Base-by-base conservation (phyloP, 2,113 vertebrate species). In the Elachura formosa region DNA sequence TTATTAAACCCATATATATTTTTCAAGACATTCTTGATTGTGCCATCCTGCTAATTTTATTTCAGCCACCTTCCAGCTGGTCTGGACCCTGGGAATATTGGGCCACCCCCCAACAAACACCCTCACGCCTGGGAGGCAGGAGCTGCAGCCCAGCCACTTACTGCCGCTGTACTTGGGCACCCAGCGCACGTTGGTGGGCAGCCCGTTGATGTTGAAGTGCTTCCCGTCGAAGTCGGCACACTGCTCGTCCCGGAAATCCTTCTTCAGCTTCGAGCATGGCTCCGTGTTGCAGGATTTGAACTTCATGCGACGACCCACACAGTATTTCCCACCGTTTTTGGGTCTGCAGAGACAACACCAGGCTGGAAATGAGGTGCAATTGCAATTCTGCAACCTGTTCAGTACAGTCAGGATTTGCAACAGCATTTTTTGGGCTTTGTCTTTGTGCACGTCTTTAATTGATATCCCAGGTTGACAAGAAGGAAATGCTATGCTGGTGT, bases 131-230 rank as follows among this genome's bases (percentile, higher is more conserved):
- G n/a, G n/a, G 3, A 5, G 3, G 43, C 66, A 34, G 63, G 40
- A 34, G 3, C 45, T 23, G n/a, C 33, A 7, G 33, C 10, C 8
- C 26, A 5, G 20, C 8, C 67, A 98, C 99, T 99, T 97, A 99
- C 99, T 99, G 98, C 99, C 99, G 21, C 99, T 99, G 97, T 99
- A 99, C 66, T 99, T 99, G 80, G 99, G 99, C 68, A 99, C 99
- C 99, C 99, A 99, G 97, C 99, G 99, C 92, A 99, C 99, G 2
- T 98, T 99, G 0, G 99, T 98, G 97, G 98, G 99, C 97, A 99
- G 98, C 89, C 99, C 99, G 14, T 99, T 99, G 98, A 99, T 99
- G 98, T 99, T 99, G 79, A 99, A 99, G 96, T 99, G 99, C 62
- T 99, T 98, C 90, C 99, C 99, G 0, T 99, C 99, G 3, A 99